phyloP scores from a whole-genome alignment of 2,888 invertebrate species.

The Calameuta pallipes region DNA sequence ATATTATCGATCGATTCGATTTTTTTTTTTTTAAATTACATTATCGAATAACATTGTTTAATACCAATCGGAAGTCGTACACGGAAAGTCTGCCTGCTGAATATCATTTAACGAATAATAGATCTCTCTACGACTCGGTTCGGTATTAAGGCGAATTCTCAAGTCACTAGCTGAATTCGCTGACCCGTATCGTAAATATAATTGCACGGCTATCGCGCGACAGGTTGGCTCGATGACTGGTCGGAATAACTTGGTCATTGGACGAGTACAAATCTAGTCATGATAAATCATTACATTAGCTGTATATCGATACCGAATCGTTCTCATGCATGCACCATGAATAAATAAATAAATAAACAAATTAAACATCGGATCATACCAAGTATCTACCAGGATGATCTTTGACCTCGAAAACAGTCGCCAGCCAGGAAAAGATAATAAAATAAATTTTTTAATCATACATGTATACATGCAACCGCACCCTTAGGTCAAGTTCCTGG shows the following conservation, averaged over 20 bases:
- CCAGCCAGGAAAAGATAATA: neutral
- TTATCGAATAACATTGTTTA: neutral
- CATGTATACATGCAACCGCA: constrained; percentile 19
- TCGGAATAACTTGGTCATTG: neutral
- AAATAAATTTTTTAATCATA: neutral
- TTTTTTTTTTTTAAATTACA: neutral
- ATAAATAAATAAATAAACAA: neutral
- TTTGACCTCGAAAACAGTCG: neutral
- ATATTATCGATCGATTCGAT: too few species aligned
- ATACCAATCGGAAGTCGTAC: neutral
- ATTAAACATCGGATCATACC: neutral
- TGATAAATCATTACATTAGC: neutral
- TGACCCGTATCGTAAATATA: neutral
- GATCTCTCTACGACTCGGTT: neutral
- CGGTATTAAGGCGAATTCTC: neutral
- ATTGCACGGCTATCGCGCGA: neutral
- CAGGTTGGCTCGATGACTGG: neutral
- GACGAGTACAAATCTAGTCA: neutral
- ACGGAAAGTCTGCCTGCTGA: neutral
- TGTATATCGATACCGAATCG: neutral
- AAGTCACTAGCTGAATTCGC: neutral
- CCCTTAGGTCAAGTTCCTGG: constrained; percentile 29
- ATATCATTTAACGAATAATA: neutral
- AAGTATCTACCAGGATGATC: neutral
- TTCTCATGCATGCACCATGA: neutral